Base-by-base conservation (phyloP, 2,888 invertebrate species). In the Leptopilina myrica region DNA sequence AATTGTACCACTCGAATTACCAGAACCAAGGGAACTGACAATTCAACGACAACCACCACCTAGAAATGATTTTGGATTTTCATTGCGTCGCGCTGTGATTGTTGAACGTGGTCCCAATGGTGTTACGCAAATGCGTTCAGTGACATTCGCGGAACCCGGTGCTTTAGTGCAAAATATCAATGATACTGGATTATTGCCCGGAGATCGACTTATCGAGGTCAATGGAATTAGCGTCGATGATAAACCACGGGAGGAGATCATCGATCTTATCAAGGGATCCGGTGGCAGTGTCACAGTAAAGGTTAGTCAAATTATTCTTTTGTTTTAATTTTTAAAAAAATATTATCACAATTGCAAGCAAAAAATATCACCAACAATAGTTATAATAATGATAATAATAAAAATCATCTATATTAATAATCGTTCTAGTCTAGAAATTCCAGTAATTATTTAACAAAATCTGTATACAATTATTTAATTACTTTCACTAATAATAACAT, bases 21-120 rank as follows among this genome's bases (percentile, higher is more conserved):
- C 96, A 6, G 93, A 94, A 81, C 95, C 97, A 1, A 93, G 98
- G 83, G 93, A 95, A 75, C 92, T 98, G 76, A 94, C 95, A 0
- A 96, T 98, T 83, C 95, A 95, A 85, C 93, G 97, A 4, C 96
- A 96, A 88, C 96, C 96, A 85, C 95, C 96, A 65, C 97, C 97
- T 0, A 94, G 97, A 78, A 97, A 97, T 84, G 98, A 98, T 92
- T 98, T 98, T 90, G 98, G 98, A 0, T 98, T 98, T 89, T 98
- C 98, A 82, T 93, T 98, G 83, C 94, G 98, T 7, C 95, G 98
- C 86, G 98, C 98, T 3, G 95, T 97, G 91, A 95, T 97, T 69
- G 94, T 97, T 83, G 95, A 97, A 89, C 93, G 96, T 89, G 88
- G 91, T 87, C 82, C 93, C 88, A 89, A 93, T 92, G 92, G 90